phyloP scores from a whole-genome alignment of 2,888 invertebrate species.

The Drosophila hamatofila region DNA sequence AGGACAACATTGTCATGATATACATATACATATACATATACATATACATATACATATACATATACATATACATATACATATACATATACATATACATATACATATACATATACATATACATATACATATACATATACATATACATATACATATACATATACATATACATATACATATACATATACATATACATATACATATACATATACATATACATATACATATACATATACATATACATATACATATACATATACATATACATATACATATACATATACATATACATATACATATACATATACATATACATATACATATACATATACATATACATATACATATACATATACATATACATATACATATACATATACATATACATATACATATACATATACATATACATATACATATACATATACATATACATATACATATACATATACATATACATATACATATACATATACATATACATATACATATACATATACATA shows the following conservation, averaged over 20 bases:
- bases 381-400: background rate
- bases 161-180: no score
- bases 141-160: slow-evolving; percentile 15
- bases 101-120: slow-evolving; percentile 17
- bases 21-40: background rate
- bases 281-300: slow-evolving; percentile 8
- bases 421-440: background rate
- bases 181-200: no score
- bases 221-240: slow-evolving; percentile 20
- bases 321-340: no score
- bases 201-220: slow-evolving; percentile 11
- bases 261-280: no score
- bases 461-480: background rate
- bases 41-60: background rate
- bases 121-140: slow-evolving; percentile 16
- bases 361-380: background rate
- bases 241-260: no score
- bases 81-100: slow-evolving; percentile 9
- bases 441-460: background rate
- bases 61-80: background rate
- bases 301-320: slow-evolving; percentile 25
- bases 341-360: no score
- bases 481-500: slow-evolving; percentile 14
- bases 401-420: slow-evolving; percentile 27
- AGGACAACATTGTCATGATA: no score